A percentile compares a stretch with the other conserved stretches of the same genome.
phyloP scores from a whole-genome alignment of 2,888 invertebrate species.

The Pogonocherus hispidulus region DNA sequence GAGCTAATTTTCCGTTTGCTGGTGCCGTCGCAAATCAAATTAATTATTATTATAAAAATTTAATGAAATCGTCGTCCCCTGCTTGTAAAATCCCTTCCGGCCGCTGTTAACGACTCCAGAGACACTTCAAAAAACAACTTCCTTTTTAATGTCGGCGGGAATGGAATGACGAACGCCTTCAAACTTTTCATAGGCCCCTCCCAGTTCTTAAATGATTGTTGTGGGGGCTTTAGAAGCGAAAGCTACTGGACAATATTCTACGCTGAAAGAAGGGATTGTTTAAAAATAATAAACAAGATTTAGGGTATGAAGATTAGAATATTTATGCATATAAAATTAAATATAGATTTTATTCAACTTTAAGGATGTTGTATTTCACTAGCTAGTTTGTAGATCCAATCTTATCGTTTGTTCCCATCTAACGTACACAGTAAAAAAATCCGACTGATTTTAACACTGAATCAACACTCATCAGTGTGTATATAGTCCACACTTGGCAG shows the following conservation, averaged over 20 bases:
- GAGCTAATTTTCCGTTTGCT: background rate
- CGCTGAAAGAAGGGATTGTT: background rate
- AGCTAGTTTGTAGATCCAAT: too few species aligned
- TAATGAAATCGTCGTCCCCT: background rate
- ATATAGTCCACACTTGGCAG: too few species aligned
- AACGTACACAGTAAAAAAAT: too few species aligned
- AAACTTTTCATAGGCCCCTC: background rate
- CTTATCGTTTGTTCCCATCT: too few species aligned
- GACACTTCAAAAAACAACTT: background rate
- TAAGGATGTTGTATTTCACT: too few species aligned
- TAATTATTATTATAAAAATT: background rate
- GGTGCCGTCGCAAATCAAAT: background rate
- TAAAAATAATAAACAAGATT: too few species aligned
- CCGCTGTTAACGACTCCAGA: background rate
- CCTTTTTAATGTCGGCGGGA: background rate
- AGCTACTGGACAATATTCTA: background rate
- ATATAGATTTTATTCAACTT: too few species aligned
- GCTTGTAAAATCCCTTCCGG: background rate
- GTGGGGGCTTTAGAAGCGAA: background rate
- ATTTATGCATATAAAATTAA: too few species aligned
- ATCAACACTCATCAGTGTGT: too few species aligned
- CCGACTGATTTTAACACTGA: too few species aligned
- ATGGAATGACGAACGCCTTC: background rate
- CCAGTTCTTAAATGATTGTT: background rate
- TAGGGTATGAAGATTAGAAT: too few species aligned